Base-by-base conservation (phyloP, 2,113 vertebrate species). In the Hiodon alosoides region DNA sequence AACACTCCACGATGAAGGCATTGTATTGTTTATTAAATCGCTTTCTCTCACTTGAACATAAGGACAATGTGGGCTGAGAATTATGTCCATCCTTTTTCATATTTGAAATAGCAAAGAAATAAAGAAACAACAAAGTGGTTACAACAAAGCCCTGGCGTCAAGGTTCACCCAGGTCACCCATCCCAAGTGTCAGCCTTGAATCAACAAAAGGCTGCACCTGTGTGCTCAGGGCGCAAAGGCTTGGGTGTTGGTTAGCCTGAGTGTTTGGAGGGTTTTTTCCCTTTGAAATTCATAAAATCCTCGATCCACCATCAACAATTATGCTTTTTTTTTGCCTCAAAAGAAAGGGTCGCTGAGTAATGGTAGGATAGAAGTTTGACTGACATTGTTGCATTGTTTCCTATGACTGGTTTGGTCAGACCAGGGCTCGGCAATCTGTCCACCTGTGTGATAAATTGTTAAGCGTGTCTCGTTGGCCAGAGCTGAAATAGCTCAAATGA, bases 361-460 rank as follows among this genome's bases (percentile, higher is more conserved):
- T 31, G 31, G 31, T 31, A 31, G 31, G 31, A 31, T 31, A 31
- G 31, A 31, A 31, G 31, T 31, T 31, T 31, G 31, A 31, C 31
- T 31, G 31, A 31, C n/a, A 17, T 59, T 53, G 16, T 50, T 68
- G 65, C 46, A 59, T 68, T 31, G 31, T 31, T 64, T 75, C 31
- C 46, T 55, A 46, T 52, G 47, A 59, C 53, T 31, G 14, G 54
- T 68, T 60, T 68, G 47, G 10, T 67, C 65, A 58, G 16, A 14
- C 65, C 62, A 47, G 14, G 7, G 46, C 5, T 46, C 64, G 2
- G 54, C 73, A 52, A 47, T 65, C 65, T 50, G 64, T 17, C 46
- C 46, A 8, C 53, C 68, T 66, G 10, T 75, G 73, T 57, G 65
- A 50, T 75, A 75, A 68, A 75, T 67, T 68, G 73, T 75, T 67